These are phyloP conservation scores for Salpingus planirostris DNA, from an alignment of 2,888 invertebrate species.

Conservation along the genomic window DNA sequence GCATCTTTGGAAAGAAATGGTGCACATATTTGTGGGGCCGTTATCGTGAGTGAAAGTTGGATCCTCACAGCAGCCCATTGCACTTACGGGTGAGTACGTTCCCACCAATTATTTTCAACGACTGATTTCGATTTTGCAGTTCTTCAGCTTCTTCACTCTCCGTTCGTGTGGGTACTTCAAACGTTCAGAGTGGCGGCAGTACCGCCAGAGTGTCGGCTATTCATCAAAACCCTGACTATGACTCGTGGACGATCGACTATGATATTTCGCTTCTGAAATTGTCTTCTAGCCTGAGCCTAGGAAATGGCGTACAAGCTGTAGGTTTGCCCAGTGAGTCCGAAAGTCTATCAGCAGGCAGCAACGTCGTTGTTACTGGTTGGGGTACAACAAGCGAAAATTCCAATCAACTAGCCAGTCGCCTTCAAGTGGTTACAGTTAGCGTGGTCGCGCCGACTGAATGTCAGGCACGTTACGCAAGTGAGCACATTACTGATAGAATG, in stretches of 20 bases:
- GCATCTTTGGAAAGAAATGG: constrained; percentile 42
- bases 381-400: no score
- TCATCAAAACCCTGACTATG: constrained; percentile 16
- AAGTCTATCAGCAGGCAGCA: constrained; percentile 5
- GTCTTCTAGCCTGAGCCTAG: background rate
- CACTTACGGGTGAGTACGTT: constrained; percentile 12
- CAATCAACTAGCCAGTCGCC: no score
- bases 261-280: constrained; percentile 14
- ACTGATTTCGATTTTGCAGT: constrained; percentile 1
- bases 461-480: no score
- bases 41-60: constrained; percentile 43
- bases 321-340: constrained; percentile 5
- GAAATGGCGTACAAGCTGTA: constrained; percentile 22
- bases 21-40: constrained; percentile 45
- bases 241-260: constrained; percentile 8
- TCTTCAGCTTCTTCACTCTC: constrained; percentile 5
- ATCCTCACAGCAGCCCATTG: constrained; percentile 47
- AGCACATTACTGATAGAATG: constrained; percentile 18
- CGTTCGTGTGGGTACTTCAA: constrained; percentile 15
- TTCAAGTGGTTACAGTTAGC: no score
- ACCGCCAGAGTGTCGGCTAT: constrained; percentile 9
- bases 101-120: background rate
- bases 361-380: constrained; percentile 11
- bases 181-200: constrained; percentile 11
- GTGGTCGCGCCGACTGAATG: no score